These are phyloP conservation scores for Prinia subflava DNA, from an alignment of 2,113 vertebrate species.

Conservation along the genomic window DNA sequence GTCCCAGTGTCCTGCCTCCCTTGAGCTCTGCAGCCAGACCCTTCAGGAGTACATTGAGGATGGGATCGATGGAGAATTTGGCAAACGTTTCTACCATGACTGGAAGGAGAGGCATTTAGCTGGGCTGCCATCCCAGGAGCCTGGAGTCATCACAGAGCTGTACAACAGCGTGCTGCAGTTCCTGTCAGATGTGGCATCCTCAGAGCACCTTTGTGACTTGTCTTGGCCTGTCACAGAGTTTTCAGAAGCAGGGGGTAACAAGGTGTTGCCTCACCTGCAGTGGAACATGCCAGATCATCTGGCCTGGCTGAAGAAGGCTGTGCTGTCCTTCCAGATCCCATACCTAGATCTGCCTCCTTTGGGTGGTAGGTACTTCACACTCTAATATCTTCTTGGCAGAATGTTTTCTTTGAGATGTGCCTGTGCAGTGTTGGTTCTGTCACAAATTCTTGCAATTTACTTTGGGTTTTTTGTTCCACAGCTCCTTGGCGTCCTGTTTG, in stretches of 20 bases:
- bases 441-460: not conserved
- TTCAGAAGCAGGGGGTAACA: conserved; percentile 69
- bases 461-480: not conserved
- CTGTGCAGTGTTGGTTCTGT: not conserved
- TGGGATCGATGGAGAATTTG: conserved; percentile 80
- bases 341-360: conserved; percentile 77
- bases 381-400: not conserved
- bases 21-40: conserved; percentile 81
- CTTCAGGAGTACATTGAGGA: conserved; percentile 84
- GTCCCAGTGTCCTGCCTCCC: conserved; percentile 68
- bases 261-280: conserved; percentile 80
- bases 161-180: conserved; percentile 86
- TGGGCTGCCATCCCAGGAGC: conserved; percentile 77
- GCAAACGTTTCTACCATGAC: conserved; percentile 77
- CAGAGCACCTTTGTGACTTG: conserved; percentile 75
- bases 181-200: conserved; percentile 78
- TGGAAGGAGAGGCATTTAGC: conserved; percentile 73
- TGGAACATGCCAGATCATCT: conserved; percentile 86
- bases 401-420: accelerated
- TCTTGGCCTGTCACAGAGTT: conserved; percentile 92
- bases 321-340: conserved; percentile 87
- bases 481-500: conserved; percentile 85
- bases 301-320: conserved; percentile 81
- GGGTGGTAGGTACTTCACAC: conserved; percentile 66
- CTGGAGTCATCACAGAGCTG: conserved; percentile 77